Evolutionary conservation across 2,113 vertebrate species (phyloP), one percentile per base, ranked within the genome.

Genomic region (Sterna hirundo): DNA sequence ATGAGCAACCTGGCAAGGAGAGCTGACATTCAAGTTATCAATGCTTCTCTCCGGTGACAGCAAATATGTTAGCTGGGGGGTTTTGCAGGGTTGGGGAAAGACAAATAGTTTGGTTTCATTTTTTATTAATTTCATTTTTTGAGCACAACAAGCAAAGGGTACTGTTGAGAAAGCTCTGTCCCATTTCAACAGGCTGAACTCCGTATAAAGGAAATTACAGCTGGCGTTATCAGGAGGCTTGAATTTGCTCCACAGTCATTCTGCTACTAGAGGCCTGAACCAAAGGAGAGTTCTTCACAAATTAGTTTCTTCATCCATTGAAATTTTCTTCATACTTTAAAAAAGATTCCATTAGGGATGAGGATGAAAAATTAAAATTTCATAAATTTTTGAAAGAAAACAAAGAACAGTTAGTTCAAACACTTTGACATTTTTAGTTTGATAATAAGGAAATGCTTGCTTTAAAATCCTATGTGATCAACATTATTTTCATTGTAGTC

Each of bases 11-110:
- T 74, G n/a, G 54, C 44, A 92, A 60, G 92, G 83, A 86, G 38
- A 86, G 47, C 19, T 91, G 96, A 79, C 21, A 78, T 86, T 92
- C 58, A 91, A 66, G 32, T 93, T 90, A 84, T 75, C 85, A 88
- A 27, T 2, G 2, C 4, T 57, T 77, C 40, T 83, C 21, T 88
- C 51, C 16, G 3, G 30, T 95, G 83, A 88, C 46, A 91, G 66
- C 19, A 92, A 61, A 62, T 51, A 62, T 61, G 17, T 34, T 68
- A 49, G 38, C 0, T 3, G 62, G 3, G 9, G 10, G 13, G 9
- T 0, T 9, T 90, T 58, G 3, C 27, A 57, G 23, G 22, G 1
- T 3, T 90, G 21, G 15, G 27, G 65, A 72, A 15, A 79, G 13
- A 61, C 18, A 69, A 83, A 83, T 32, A 32, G 6, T 30, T 89